Conservation (phyloP, 2,113 vertebrate species). For the Mustelus asterias region DNA sequence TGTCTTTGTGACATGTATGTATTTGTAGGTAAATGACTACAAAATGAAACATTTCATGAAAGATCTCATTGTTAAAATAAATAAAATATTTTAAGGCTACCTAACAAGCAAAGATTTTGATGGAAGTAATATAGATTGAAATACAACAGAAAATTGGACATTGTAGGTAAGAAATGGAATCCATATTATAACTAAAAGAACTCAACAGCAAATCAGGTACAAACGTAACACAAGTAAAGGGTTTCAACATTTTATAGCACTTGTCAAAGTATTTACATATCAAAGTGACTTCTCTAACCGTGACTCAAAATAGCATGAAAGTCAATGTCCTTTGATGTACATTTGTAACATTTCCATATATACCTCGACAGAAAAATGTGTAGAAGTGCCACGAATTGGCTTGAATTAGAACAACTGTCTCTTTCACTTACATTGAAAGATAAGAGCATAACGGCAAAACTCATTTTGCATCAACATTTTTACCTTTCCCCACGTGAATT, state of each 20-base stretch:
- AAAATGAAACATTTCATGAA: neutral
- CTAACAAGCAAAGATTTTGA: neutral
- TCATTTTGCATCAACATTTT: conserved; percentile 9
- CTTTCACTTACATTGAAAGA: neutral
- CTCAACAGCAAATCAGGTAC: neutral
- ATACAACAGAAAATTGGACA: neutral
- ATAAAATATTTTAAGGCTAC: neutral
- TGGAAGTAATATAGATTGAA: neutral
- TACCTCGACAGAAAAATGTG: neutral
- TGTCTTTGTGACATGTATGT: neutral
- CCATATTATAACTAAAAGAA: neutral
- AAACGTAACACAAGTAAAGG: neutral
- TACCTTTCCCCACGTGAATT: neutral
- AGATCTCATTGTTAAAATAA: neutral
- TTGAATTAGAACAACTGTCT: neutral
- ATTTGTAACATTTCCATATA: neutral
- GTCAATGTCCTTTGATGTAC: neutral
- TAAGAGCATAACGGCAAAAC: neutral
- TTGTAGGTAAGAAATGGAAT: neutral
- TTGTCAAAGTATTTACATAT: conserved; percentile 2
- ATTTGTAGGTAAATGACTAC: neutral
- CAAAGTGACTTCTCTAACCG: neutral
- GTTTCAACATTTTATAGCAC: neutral
- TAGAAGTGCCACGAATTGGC: neutral
- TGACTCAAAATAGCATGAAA: neutral